Conservation (phyloP, 64 coral and sea anemone genomes). For the Anthopleura sola region DNA sequence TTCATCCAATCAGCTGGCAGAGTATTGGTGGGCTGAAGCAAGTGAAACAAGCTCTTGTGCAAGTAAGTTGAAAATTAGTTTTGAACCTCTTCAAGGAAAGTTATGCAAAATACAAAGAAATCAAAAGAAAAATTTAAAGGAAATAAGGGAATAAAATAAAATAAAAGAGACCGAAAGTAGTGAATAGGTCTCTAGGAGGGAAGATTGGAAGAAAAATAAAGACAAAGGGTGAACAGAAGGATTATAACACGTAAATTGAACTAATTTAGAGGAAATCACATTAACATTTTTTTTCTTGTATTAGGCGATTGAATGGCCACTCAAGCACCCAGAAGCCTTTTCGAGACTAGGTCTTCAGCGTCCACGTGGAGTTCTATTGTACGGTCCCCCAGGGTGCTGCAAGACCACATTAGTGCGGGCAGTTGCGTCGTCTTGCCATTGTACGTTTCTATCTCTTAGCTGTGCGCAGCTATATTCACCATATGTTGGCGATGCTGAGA, state of each 20-base stretch:
- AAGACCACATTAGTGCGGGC: conserved; percentile 90
- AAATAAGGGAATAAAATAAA: too few relatives aligned
- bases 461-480: conserved; percentile 94
- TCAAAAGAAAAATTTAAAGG: too few relatives aligned
- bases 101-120: too few relatives aligned
- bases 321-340: conserved; percentile 87
- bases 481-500: conserved; percentile 95
- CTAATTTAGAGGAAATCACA: background rate
- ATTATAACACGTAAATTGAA: background rate
- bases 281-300: background rate
- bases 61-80: conserved; percentile 26
- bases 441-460: conserved; percentile 88
- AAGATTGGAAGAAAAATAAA: background rate
- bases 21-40: conserved; percentile 78
- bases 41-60: conserved; percentile 82
- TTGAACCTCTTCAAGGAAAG: background rate
- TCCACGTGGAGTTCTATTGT: conserved; percentile 79
- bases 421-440: conserved; percentile 68
- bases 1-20: conserved; percentile 52
- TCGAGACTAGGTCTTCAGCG: conserved; percentile 63
- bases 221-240: background rate
- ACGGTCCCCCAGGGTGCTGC: conserved; percentile 95
- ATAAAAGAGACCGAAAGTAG: too few relatives aligned
- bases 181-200: too few relatives aligned
- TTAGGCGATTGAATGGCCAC: conserved; percentile 94